A percentile compares a stretch with the other conserved stretches of the same genome.
These are phyloP conservation scores for Lysandra coridon DNA, from an alignment of 2,888 invertebrate genomes.

Conservation along the genomic window DNA sequence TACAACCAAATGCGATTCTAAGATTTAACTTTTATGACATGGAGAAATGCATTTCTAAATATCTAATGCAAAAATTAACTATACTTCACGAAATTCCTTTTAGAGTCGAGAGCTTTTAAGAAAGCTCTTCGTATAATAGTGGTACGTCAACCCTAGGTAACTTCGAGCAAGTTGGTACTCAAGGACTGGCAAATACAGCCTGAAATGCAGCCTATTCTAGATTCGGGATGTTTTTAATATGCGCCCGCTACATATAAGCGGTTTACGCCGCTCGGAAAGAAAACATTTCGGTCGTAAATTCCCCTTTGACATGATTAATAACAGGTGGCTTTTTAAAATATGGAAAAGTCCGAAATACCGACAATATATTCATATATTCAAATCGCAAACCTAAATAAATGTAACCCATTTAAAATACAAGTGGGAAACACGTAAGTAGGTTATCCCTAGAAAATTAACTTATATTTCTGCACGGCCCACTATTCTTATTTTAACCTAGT, in stretches of 20 bases:
- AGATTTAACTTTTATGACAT: neutral
- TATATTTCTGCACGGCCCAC: constrained; percentile 13
- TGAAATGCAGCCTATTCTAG: constrained; percentile 39
- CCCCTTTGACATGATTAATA: constrained; percentile 37
- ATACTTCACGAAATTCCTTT: neutral
- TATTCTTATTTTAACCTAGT: neutral
- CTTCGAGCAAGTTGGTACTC: constrained; percentile 43
- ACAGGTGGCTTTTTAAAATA: constrained; percentile 33
- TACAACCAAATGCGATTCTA: too few relatives aligned
- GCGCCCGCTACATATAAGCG: constrained; percentile 41
- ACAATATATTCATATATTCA: constrained; percentile 23
- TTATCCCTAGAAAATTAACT: constrained; percentile 24
- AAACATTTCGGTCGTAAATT: constrained; percentile 37
- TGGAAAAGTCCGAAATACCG: constrained; percentile 28
- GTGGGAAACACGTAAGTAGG: constrained; percentile 20
- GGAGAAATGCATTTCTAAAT: neutral
- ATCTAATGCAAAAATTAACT: neutral
- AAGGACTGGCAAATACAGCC: constrained; percentile 43
- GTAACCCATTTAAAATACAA: constrained; percentile 24
- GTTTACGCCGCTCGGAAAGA: constrained; percentile 39
- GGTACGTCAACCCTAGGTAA: constrained; percentile 30
- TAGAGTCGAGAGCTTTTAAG: neutral
- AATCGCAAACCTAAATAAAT: constrained; percentile 23
- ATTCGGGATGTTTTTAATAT: constrained; percentile 42
- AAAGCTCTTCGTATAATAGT: neutral